Evolutionary conservation across 2,888 invertebrate species (phyloP).

Genomic region (Phyto melanocephala): DNA sequence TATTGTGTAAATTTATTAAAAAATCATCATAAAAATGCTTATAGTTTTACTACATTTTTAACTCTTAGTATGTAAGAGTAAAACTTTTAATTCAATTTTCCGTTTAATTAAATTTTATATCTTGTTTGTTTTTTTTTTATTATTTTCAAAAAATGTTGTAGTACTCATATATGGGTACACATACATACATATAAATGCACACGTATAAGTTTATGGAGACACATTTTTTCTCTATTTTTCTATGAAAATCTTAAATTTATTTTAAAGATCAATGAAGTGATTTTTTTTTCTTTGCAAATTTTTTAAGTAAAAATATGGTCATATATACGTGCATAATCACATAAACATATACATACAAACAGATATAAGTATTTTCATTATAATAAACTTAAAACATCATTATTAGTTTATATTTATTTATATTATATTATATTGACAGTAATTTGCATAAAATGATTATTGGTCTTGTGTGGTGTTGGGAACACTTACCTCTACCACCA

Average conservation of each 20-base stretch:
- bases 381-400: constrained; percentile 45
- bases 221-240: too few relatives aligned
- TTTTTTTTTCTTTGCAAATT: neutral
- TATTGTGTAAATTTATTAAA: constrained; percentile 29
- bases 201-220: too few relatives aligned
- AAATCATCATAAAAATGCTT: constrained; percentile 42
- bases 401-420: too few relatives aligned
- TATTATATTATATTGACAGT: constrained; percentile 42
- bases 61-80: neutral
- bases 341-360: too few relatives aligned
- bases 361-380: neutral
- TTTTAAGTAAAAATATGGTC: neutral
- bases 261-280: constrained; percentile 41
- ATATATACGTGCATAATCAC: too few relatives aligned
- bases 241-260: constrained; percentile 21
- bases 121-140: constrained; percentile 28
- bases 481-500: constrained; percentile 34
- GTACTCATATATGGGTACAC: too few relatives aligned
- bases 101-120: constrained; percentile 58
- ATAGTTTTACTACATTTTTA: constrained; percentile 33
- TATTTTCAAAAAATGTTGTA: constrained; percentile 18
- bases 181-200: too few relatives aligned
- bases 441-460: constrained; percentile 49
- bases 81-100: constrained; percentile 46
- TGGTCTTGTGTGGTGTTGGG: constrained; percentile 16